These are phyloP conservation scores for Dasysyrphus albostriatus DNA, from an alignment of 2,888 invertebrate species.

Conservation along the genomic window DNA sequence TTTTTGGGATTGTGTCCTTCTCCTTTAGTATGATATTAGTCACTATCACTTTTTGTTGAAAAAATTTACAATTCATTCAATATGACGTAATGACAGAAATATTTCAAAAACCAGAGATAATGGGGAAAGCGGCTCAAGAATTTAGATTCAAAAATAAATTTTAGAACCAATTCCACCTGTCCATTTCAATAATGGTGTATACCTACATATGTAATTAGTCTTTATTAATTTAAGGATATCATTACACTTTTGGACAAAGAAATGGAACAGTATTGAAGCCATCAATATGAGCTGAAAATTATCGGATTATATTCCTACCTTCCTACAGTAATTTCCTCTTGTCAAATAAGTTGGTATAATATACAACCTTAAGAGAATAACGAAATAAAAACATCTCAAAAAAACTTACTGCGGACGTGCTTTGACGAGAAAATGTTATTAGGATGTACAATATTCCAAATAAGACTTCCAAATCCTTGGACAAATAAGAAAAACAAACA, in stretches of 20 bases:
- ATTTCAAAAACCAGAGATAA: too few relatives aligned
- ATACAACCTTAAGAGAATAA: constrained; percentile 6
- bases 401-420: constrained; percentile 9
- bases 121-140: too few relatives aligned
- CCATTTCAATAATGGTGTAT: too few relatives aligned
- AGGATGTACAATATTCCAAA: not conserved
- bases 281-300: not conserved
- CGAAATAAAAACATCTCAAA: constrained; percentile 17
- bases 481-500: not conserved
- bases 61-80: too few relatives aligned
- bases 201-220: too few relatives aligned
- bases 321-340: not conserved
- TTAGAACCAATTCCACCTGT: too few relatives aligned
- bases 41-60: too few relatives aligned
- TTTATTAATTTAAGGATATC: not conserved
- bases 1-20: too few relatives aligned
- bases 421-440: constrained; percentile 14
- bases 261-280: not conserved
- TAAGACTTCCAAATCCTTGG: not conserved
- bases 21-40: too few relatives aligned
- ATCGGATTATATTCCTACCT: not conserved
- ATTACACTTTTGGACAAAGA: not conserved
- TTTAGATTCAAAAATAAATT: too few relatives aligned
- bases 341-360: not conserved
- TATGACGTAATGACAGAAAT: too few relatives aligned